Base-by-base conservation (phyloP, 2,797 vertebrate species). In the Arrhamphus sclerolepis region DNA sequence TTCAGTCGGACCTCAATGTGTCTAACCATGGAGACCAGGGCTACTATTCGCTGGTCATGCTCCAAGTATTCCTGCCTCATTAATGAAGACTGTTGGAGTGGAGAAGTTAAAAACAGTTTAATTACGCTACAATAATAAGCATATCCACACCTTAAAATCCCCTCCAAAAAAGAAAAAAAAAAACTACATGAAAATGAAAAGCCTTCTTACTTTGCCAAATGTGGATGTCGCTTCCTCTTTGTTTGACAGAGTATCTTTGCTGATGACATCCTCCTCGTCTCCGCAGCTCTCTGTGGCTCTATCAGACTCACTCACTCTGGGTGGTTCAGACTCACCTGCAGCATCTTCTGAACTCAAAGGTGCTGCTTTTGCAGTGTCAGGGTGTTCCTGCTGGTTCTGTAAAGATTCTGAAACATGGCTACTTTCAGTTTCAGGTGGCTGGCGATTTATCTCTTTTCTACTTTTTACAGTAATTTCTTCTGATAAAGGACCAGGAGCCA, bases 1-100 rank as follows among this genome's bases (percentile, higher is more conserved):
- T 95, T 95, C 50, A 97, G 92, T 31, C 91, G 91, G 81, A 98
- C 94, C 82, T 99, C 96, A 0, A 95, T 84, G 18, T 96, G 94
- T 62, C 96, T 87, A 29, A 99, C 92, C 83, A 95, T 90, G 66
- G 97, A 99, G 8, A 95, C 90, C 63, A 96, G 92, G 0, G 95
- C 94, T 0, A 98, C 75, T 14, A 97, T 85, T 50, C 87, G 92
- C 84, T 98, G 96, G 51, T 98, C 96, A 0, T 92, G 93, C 72
- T 97, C 95, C 80, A 99, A 87, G 53, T 94, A 98, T 77, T 94
- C 89, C 74, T 93, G 95, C 41, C 95, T 94, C 66, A 84, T 88
- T 18, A 89, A 26, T 1, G 92, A 87, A 0, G 91, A 86, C 93
- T 94, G 62, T 9, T 19, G 52, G 11, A 54, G 62, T 0, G 60